Conservation (phyloP, 2,113 vertebrate genomes). For the Patagioenas fasciata region DNA sequence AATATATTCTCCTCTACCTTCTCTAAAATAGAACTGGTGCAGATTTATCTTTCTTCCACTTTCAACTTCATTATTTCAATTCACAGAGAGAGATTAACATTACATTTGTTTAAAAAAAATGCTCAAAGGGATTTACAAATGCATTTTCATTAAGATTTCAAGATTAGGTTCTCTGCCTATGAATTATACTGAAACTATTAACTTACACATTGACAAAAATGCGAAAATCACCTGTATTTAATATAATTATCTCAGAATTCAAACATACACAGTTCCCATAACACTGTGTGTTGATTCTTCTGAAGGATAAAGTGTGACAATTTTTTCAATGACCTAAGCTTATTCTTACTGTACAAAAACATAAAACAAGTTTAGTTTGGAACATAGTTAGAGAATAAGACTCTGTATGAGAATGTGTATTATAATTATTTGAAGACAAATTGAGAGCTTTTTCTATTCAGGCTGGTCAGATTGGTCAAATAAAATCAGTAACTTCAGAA, state of each 20-base stretch:
- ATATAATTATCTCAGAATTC: not conserved
- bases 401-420: not conserved
- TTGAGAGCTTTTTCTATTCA: not conserved
- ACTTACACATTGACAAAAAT: not conserved
- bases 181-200: not conserved
- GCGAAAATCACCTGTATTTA: not conserved
- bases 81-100: not conserved
- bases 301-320: not conserved
- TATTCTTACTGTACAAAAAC: not conserved
- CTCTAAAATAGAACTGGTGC: not conserved
- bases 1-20: not conserved
- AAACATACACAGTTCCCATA: not conserved
- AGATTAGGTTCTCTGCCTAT: not conserved
- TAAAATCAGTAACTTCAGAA: not conserved
- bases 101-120: not conserved
- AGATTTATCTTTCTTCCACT: fast-evolving
- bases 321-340: not conserved
- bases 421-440: not conserved
- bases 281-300: not conserved
- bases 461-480: not conserved
- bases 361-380: not conserved
- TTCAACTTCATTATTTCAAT: not conserved
- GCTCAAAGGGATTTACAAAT: not conserved
- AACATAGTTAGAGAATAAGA: not conserved
- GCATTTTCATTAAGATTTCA: not conserved